These are phyloP conservation scores for Mamestra brassicae DNA, from an alignment of 2,888 invertebrate genomes.

Conservation along the genomic window DNA sequence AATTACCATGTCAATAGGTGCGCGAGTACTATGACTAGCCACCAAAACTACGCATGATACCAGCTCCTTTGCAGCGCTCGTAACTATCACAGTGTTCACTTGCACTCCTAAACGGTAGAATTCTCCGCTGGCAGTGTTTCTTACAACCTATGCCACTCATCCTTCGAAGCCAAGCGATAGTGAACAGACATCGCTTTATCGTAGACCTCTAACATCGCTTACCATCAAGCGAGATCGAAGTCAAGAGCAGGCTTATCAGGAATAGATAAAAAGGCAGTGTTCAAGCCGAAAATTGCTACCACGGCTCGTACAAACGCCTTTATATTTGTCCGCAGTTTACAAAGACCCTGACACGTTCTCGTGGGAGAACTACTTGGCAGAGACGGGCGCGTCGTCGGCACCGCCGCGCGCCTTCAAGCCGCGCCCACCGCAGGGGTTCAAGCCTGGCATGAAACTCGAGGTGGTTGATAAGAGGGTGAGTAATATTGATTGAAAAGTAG, in stretches of 20 bases:
- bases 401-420: constrained; percentile 96
- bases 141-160: neutral
- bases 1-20: neutral
- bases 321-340: constrained; percentile 88
- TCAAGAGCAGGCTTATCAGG: neutral
- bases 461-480: constrained; percentile 95
- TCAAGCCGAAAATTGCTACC: neutral
- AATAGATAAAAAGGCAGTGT: neutral
- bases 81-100: neutral
- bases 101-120: neutral
- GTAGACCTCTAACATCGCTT: neutral
- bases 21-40: neutral
- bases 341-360: constrained; percentile 94
- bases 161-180: neutral
- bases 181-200: neutral
- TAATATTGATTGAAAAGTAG: neutral
- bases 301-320: neutral
- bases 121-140: neutral
- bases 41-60: neutral
- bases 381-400: constrained; percentile 94
- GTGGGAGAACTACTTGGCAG: constrained; percentile 96
- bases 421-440: constrained; percentile 94
- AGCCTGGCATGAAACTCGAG: constrained; percentile 96
- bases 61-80: neutral
- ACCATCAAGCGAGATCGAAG: neutral